Evolutionary conservation across 2,113 vertebrate species (phyloP).

Genomic region (Coptodon bakossiorum): DNA sequence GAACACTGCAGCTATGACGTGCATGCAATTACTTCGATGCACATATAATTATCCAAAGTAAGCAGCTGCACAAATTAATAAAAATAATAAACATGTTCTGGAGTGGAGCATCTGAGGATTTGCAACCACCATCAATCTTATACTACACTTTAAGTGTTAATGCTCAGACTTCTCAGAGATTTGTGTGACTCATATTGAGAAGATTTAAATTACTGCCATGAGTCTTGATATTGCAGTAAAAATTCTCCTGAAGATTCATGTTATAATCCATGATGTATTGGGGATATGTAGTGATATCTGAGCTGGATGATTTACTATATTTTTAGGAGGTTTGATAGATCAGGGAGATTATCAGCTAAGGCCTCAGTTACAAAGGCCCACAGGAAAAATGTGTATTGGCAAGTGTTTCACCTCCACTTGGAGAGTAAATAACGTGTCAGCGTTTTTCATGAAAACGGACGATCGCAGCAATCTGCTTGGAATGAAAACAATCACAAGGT

Average conservation of each 20-base stretch:
- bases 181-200: neutral
- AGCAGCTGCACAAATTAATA: slow-evolving; percentile 18
- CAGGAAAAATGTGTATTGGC: neutral
- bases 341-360: neutral
- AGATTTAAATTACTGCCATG: neutral
- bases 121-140: neutral
- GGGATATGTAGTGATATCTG: neutral
- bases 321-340: neutral
- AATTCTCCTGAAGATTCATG: neutral
- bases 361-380: neutral
- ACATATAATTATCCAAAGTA: slow-evolving; percentile 9
- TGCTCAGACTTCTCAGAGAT: neutral
- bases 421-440: accelerated
- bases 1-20: slow-evolving; percentile 11
- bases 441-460: neutral
- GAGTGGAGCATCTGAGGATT: neutral
- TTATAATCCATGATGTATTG: neutral
- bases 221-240: neutral
- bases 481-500: neutral
- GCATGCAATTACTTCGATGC: neutral
- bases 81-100: neutral
- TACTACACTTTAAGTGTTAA: neutral
- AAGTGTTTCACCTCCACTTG: neutral
- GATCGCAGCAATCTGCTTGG: neutral
- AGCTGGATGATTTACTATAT: accelerated